These are phyloP conservation scores for Python bivittatus DNA, from an alignment of 2,113 vertebrate species.

Conservation along the genomic window DNA sequence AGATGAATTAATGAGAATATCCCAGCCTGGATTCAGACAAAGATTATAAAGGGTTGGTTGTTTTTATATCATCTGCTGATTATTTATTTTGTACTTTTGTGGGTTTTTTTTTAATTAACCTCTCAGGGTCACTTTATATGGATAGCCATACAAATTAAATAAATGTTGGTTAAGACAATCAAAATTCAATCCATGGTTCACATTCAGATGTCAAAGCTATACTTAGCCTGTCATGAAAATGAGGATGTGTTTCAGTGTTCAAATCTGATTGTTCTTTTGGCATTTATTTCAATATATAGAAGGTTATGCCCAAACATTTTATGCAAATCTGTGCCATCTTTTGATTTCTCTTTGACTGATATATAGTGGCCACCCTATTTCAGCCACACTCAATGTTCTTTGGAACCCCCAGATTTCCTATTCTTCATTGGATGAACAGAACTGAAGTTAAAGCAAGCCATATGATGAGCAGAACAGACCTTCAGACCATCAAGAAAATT, in stretches of 20 bases:
- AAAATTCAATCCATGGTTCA: not conserved
- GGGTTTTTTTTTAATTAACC: not conserved
- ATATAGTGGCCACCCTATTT: not conserved
- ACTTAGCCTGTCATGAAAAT: not conserved
- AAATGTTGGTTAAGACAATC: not conserved
- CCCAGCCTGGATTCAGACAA: not conserved
- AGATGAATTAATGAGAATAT: not conserved
- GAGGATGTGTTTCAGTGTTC: not conserved
- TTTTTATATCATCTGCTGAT: not conserved
- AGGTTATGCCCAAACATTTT: not conserved
- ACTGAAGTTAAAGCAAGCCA: not conserved
- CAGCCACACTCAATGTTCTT: not conserved
- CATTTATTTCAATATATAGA: not conserved
- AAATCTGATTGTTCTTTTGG: not conserved
- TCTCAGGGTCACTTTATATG: not conserved
- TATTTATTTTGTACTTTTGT: not conserved
- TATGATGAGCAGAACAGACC: not conserved
- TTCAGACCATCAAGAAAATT: not conserved
- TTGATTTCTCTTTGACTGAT: not conserved
- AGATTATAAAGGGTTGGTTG: not conserved
- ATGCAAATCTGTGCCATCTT: not conserved
- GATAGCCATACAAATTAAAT: not conserved
- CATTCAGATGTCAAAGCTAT: not conserved
- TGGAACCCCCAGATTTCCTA: not conserved
- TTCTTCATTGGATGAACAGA: not conserved